phyloP scores from a whole-genome alignment of 2,113 vertebrate genomes.

The Alligator sinensis region DNA sequence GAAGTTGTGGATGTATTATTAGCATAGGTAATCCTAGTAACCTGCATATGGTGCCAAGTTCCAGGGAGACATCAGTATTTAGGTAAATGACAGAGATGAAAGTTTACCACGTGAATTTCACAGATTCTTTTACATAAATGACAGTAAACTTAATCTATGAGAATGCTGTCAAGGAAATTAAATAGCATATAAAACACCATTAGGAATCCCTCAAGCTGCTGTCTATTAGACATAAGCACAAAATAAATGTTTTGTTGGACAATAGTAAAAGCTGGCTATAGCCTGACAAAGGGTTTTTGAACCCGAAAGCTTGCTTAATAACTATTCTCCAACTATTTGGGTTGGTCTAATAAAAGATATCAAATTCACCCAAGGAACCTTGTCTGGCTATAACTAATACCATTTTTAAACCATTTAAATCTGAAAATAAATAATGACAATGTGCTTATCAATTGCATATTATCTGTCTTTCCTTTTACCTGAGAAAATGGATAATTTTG shows the following conservation, averaged over 20 bases:
- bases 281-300: no score
- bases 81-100: background rate
- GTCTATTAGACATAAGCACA: background rate
- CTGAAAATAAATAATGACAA: background rate
- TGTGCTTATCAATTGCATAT: background rate
- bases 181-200: background rate
- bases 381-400: background rate
- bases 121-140: background rate
- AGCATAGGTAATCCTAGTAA: background rate
- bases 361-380: no score
- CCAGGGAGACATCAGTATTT: background rate
- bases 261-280: background rate
- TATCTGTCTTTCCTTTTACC: background rate
- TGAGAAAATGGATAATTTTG: background rate
- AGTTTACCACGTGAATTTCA: background rate
- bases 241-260: background rate
- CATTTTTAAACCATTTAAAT: background rate
- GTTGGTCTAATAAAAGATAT: no score
- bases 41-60: background rate
- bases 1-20: background rate
- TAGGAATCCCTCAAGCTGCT: background rate
- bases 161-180: background rate
- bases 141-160: background rate
- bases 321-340: no score
- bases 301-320: no score